A percentile compares a stretch with the other conserved stretches of the same genome.
These are phyloP conservation scores for Eulacestoma nigropectus DNA, from an alignment of 2,113 vertebrate species.

Conservation along the genomic window DNA sequence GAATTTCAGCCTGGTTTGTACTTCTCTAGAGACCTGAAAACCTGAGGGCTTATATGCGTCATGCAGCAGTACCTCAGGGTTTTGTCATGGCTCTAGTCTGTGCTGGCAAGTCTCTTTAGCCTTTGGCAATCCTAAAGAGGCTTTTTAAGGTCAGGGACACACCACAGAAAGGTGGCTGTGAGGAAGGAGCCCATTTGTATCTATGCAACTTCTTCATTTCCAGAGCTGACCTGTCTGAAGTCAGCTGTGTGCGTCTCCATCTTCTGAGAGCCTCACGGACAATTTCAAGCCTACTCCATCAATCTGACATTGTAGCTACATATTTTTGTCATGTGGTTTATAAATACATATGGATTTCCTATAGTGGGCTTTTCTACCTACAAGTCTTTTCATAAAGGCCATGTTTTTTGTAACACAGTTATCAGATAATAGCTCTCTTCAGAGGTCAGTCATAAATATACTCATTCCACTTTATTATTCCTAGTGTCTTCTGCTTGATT, in stretches of 20 bases:
- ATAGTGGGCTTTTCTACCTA: neutral
- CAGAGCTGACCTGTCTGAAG: neutral
- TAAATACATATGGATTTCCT: neutral
- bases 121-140: neutral
- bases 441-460: neutral
- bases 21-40: neutral
- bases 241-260: neutral
- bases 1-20: neutral
- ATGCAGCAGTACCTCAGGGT: neutral
- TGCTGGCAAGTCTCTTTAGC: neutral
- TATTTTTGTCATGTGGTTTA: neutral
- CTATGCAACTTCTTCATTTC: neutral
- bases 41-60: neutral
- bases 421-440: neutral
- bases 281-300: neutral
- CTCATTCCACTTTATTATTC: neutral
- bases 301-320: neutral
- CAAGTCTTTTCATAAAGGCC: neutral
- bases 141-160: neutral
- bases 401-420: neutral
- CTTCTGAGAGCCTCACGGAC: neutral
- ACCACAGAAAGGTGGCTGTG: neutral
- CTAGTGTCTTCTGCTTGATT: neutral
- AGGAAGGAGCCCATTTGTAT: neutral
- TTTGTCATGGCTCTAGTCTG: neutral